phyloP scores from a whole-genome alignment of 2,113 vertebrate species.

The Rafetus swinhoei region DNA sequence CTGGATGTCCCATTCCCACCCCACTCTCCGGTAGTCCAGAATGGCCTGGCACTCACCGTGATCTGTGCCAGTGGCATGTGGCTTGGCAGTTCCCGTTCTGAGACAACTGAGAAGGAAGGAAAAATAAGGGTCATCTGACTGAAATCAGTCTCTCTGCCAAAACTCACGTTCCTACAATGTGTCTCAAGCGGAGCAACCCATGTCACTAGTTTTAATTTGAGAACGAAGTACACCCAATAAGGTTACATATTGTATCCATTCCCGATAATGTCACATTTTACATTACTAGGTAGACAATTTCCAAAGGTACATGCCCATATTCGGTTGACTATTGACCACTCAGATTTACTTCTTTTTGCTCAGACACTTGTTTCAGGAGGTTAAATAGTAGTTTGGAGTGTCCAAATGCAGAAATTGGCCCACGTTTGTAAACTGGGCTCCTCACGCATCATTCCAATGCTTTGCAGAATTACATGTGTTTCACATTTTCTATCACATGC shows the following conservation, averaged over 20 bases:
- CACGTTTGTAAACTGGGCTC: not conserved
- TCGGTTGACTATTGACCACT: not conserved
- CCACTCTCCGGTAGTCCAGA: not conserved
- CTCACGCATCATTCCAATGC: too few species aligned
- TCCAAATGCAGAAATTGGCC: not conserved
- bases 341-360: not conserved
- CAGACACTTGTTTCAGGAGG: not conserved
- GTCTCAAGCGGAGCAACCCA: not conserved
- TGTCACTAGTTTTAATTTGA: not conserved
- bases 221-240: not conserved
- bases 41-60: accelerated
- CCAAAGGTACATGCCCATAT: not conserved
- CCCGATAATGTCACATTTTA: too few species aligned
- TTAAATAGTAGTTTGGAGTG: accelerated
- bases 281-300: not conserved
- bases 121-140: not conserved
- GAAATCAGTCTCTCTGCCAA: not conserved
- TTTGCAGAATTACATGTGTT: not conserved
- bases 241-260: not conserved
- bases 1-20: not conserved
- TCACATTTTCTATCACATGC: not conserved
- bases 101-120: not conserved
- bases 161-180: not conserved
- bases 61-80: not conserved
- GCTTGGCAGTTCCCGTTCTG: not conserved